Percentiles rank a stretch among this genome's conserved stretches.
phyloP scores from a whole-genome alignment of 2,797 vertebrate species.

The Peromyscus eremicus region DNA sequence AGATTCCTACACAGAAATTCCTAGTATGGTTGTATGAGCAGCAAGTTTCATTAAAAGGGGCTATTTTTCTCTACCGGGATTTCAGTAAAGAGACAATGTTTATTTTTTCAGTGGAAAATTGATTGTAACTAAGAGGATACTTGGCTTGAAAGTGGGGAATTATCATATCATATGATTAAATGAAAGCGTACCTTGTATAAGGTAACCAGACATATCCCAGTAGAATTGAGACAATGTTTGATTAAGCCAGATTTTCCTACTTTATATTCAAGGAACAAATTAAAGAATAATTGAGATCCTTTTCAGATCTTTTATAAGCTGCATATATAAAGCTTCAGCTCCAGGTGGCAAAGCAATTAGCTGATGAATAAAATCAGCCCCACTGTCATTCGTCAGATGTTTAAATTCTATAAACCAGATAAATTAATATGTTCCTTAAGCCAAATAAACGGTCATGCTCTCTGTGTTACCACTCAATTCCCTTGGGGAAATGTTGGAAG shows the following conservation, averaged over 20 bases:
- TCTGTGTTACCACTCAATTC: conserved; percentile 89
- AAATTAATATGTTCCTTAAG: conserved; percentile 95
- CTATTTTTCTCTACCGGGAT: conserved; percentile 89
- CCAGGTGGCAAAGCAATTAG: conserved; percentile 98
- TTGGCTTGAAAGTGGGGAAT: conserved; percentile 92
- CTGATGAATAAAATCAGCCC: conserved; percentile 98
- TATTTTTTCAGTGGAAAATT: conserved; percentile 94
- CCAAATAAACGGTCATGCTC: conserved; percentile 95
- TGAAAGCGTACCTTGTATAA: conserved; percentile 97
- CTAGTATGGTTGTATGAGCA: conserved; percentile 85
- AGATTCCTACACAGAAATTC: conserved; percentile 89
- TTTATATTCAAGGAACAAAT: conserved; percentile 98
- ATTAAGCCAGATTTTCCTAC: conserved; percentile 97
- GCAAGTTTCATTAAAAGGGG: conserved; percentile 88
- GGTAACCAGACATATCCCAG: conserved; percentile 96
- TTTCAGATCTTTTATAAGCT: conserved; percentile 94
- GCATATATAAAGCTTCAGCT: conserved; percentile 96
- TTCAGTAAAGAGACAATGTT: conserved; percentile 90
- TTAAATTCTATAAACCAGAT: conserved; percentile 96
- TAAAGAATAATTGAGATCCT: conserved; percentile 96
- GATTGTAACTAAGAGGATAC: conserved; percentile 97
- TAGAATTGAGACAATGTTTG: conserved; percentile 95
- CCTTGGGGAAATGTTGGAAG: conserved; percentile 88
- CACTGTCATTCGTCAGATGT: conserved; percentile 95
- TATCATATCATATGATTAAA: conserved; percentile 95